phyloP scores from a whole-genome alignment of 1,140 invertebrate species.

The Drosophila eugracilis region DNA sequence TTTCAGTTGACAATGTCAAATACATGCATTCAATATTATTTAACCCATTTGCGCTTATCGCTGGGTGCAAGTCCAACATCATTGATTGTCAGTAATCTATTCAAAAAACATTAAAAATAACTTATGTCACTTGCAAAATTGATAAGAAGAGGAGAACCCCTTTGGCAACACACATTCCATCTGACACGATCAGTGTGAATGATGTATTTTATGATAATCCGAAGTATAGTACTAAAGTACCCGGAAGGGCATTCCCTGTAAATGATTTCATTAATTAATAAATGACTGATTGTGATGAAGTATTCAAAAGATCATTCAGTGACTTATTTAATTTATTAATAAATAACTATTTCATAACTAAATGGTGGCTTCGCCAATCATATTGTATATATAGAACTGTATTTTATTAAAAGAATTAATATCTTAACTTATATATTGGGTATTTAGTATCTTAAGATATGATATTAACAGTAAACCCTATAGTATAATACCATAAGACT shows the following conservation, averaged over 20 bases:
- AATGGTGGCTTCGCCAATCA: no score
- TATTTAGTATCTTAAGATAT: not conserved
- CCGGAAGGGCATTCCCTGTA: not conserved
- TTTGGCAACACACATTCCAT: slow-evolving; percentile 23
- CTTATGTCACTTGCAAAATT: slow-evolving; percentile 65
- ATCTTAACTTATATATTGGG: not conserved
- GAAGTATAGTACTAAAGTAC: not conserved
- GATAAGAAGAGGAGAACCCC: slow-evolving; percentile 49
- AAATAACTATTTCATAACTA: not conserved
- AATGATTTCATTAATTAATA: slow-evolving; percentile 6
- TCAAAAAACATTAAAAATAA: slow-evolving; percentile 44
- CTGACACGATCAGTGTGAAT: slow-evolving; percentile 57
- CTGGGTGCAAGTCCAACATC: slow-evolving; percentile 44
- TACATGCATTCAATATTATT: slow-evolving; percentile 23
- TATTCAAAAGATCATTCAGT: not conserved
- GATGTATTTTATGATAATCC: slow-evolving; percentile 37
- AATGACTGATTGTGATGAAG: slow-evolving; percentile 11
- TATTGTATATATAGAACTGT: no score
- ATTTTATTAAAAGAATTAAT: not conserved
- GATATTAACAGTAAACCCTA: not conserved
- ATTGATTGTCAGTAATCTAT: slow-evolving; percentile 40
- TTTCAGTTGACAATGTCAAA: slow-evolving; percentile 42
- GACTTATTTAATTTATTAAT: not conserved
- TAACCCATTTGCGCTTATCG: slow-evolving; percentile 49
- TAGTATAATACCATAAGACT: not conserved